These are phyloP conservation scores for Lophius americanus DNA, from an alignment of 2,797 vertebrate species.

Conservation along the genomic window DNA sequence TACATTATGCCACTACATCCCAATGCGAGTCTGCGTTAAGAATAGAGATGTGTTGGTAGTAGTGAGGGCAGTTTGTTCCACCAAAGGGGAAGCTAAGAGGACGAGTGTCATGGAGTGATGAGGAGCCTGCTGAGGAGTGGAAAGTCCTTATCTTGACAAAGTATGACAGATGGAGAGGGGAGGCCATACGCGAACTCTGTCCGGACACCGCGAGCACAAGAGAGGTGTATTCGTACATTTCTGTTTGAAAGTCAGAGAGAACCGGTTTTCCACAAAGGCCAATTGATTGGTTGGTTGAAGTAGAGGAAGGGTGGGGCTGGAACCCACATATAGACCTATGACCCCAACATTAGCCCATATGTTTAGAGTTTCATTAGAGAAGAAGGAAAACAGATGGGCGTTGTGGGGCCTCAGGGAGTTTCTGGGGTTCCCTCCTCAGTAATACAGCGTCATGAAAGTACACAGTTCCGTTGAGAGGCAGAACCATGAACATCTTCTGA, in stretches of 20 bases:
- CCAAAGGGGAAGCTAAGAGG: not conserved
- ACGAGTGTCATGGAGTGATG: constrained; percentile 18
- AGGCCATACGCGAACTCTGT: constrained; percentile 31
- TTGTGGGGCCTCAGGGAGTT: constrained; percentile 32
- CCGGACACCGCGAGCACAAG: constrained; percentile 3
- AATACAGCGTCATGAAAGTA: constrained; percentile 32
- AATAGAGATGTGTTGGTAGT: constrained; percentile 18
- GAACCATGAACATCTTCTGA: constrained; percentile 9
- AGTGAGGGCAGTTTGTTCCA: constrained; percentile 11
- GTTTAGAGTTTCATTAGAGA: constrained; percentile 69
- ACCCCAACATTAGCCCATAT: constrained; percentile 74
- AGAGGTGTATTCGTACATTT: constrained; percentile 32
- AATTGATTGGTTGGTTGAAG: constrained; percentile 61
- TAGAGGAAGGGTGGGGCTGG: constrained; percentile 65
- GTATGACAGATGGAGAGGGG: constrained; percentile 35
- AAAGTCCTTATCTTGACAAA: constrained; percentile 46
- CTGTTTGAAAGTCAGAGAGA: constrained; percentile 23
- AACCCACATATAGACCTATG: constrained; percentile 74
- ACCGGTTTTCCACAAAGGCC: constrained; percentile 64
- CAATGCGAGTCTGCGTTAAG: not conserved
- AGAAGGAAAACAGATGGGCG: constrained; percentile 66
- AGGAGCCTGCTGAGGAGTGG: constrained; percentile 24
- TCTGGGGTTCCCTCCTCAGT: constrained; percentile 26
- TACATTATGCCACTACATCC: not conserved
- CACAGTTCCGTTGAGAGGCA: constrained; percentile 27